Conservation (phyloP, 2,113 vertebrate genomes). For the Pseudorasbora parva region DNA sequence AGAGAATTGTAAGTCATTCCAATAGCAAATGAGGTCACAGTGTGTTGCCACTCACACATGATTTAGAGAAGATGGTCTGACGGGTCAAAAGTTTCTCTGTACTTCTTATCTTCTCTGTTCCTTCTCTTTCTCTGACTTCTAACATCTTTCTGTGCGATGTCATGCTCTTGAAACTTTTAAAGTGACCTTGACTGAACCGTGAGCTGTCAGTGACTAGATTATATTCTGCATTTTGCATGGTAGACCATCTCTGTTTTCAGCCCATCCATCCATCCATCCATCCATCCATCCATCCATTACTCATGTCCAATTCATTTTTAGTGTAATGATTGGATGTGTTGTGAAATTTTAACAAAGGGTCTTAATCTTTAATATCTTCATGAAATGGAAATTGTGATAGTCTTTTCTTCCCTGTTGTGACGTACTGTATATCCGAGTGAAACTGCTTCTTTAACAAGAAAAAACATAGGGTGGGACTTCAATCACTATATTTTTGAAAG, state of each 20-base stretch:
- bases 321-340: neutral
- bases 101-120: neutral
- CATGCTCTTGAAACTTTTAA: neutral
- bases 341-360: neutral
- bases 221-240: no score
- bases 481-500: no score
- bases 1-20: slow-evolving; percentile 38
- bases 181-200: neutral
- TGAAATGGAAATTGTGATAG: no score
- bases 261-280: neutral
- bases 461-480: no score
- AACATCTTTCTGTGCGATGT: neutral
- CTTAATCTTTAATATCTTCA: neutral
- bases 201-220: neutral
- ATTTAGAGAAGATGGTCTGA: slow-evolving; percentile 17
- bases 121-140: slow-evolving; percentile 31
- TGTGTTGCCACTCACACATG: slow-evolving; percentile 13
- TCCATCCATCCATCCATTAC: neutral
- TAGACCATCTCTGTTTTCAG: neutral
- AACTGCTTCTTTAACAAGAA: no score
- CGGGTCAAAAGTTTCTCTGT: neutral
- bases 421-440: no score
- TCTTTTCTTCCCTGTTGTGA: no score
- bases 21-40: slow-evolving; percentile 47
- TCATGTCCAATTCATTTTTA: neutral